A percentile compares a stretch with the other conserved stretches of the same genome.
phyloP scores from a whole-genome alignment of 92 coral and sea anemone genomes.

The Isaurus tuberculatus region DNA sequence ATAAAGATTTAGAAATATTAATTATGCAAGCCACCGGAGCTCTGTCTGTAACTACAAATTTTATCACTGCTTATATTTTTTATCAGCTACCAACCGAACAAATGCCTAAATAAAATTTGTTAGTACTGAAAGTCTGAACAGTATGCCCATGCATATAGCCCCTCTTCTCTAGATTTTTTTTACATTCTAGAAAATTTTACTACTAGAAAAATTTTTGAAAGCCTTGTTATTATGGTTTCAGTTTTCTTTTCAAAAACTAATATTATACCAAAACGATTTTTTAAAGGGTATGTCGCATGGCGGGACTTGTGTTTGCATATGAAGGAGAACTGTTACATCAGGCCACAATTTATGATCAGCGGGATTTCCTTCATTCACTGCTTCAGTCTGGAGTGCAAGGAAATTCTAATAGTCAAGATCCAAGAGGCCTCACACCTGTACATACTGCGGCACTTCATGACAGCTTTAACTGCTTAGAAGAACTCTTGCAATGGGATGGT shows the following conservation, averaged over 20 bases:
- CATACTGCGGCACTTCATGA: constrained; percentile 98
- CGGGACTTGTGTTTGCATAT: constrained; percentile 77
- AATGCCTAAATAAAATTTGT: no score
- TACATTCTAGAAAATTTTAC: no score
- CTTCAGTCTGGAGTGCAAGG: constrained; percentile 82
- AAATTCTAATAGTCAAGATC: constrained; percentile 88
- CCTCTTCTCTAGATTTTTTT: no score
- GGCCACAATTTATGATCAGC: constrained; percentile 93
- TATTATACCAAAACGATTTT: not conserved
- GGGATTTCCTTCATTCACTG: constrained; percentile 80
- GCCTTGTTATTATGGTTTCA: not conserved
- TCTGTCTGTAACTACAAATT: no score
- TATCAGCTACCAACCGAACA: no score
- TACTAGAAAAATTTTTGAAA: no score
- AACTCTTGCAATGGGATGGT: constrained; percentile 83
- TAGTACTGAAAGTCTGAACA: no score
- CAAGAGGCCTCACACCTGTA: constrained; percentile 87
- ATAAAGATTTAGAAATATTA: no score
- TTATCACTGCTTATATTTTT: no score
- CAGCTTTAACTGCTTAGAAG: constrained; percentile 80
- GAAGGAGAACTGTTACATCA: constrained; percentile 93
- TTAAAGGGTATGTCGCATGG: constrained; percentile 60
- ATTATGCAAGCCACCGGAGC: no score
- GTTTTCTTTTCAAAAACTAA: not conserved
- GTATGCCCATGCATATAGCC: no score